Conservation (phyloP, 2,797 vertebrate genomes). For the Rhincodon typus region DNA sequence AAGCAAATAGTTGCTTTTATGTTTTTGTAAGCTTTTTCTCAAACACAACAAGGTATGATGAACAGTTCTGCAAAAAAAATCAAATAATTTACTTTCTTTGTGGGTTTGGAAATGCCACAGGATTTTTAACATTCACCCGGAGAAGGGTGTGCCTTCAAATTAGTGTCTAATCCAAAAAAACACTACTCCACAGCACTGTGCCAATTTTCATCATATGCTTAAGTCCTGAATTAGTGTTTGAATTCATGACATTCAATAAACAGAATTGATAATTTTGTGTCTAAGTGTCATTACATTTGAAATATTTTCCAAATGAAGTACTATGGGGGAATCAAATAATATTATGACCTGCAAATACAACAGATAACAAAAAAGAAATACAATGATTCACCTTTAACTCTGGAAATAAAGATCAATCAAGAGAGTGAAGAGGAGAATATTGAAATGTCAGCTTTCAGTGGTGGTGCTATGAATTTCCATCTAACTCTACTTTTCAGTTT, state of each 20-base stretch:
- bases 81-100: background rate
- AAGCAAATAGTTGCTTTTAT: background rate
- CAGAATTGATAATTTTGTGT: background rate
- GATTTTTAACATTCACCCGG: background rate
- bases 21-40: background rate
- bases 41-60: background rate
- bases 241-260: background rate
- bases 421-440: background rate
- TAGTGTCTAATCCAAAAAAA: background rate
- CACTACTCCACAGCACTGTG: background rate
- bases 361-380: background rate
- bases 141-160: background rate
- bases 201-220: background rate
- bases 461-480: background rate
- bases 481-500: background rate
- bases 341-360: background rate
- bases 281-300: background rate
- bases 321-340: background rate
- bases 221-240: background rate
- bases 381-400: too few species aligned
- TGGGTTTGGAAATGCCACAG: background rate
- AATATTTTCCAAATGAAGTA: background rate
- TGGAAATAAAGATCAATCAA: background rate
- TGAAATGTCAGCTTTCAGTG: background rate
- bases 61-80: background rate